Conservation (phyloP, 2,888 invertebrate species). For the Punctoribates punctum region DNA sequence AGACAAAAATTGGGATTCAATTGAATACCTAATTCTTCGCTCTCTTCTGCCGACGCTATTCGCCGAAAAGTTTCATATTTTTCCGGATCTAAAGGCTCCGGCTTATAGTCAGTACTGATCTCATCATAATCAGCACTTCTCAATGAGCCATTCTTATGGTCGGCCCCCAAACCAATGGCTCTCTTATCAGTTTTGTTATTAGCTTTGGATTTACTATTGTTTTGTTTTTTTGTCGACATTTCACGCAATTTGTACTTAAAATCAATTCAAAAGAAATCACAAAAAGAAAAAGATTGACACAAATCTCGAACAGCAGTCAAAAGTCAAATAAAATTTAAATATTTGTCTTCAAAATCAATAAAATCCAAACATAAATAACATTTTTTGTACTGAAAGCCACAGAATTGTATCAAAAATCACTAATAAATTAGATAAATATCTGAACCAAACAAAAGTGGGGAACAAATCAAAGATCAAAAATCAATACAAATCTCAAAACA, state of each 20-base stretch:
- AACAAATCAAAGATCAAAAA: too few species aligned
- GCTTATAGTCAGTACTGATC: conserved; percentile 19
- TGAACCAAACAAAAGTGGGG: too few species aligned
- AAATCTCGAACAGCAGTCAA: not conserved
- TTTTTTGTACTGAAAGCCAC: too few species aligned
- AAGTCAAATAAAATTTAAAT: not conserved
- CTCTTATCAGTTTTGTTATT: conserved; percentile 25
- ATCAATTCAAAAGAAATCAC: not conserved
- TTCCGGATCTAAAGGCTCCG: conserved; percentile 38
- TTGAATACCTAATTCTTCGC: conserved; percentile 46
- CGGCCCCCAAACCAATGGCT: not conserved
- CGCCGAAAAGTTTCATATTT: conserved; percentile 46
- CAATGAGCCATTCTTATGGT: conserved; percentile 18
- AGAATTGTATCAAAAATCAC: too few species aligned
- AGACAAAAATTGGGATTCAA: not conserved
- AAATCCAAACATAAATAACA: too few species aligned
- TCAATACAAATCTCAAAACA: too few species aligned
- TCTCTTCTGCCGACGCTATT: conserved; percentile 47
- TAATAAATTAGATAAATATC: too few species aligned
- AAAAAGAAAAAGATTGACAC: not conserved
- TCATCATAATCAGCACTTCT: conserved; percentile 39
- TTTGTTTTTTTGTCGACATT: conserved; percentile 27
- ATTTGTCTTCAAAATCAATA: not conserved
- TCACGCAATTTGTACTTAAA: not conserved
- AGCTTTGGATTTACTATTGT: not conserved